Evolutionary conservation across 2,888 invertebrate species (phyloP).

Genomic region (Oxytorus armatus): DNA sequence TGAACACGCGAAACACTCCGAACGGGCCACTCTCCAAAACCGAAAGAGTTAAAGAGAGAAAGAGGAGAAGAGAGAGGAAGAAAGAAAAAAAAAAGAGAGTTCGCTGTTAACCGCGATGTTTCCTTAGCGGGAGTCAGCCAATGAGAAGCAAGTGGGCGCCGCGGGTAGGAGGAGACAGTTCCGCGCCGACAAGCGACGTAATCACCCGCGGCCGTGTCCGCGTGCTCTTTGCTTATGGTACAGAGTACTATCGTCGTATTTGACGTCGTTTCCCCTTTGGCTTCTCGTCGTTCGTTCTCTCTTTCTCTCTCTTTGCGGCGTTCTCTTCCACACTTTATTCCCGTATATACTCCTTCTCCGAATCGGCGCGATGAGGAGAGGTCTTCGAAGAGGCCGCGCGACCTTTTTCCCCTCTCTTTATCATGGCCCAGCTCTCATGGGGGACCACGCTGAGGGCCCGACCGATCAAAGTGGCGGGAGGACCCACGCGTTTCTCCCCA

Average conservation of each 20-base stretch:
- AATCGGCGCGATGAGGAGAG: constrained; percentile 40
- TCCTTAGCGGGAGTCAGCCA: constrained; percentile 77
- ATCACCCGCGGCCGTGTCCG: constrained; percentile 82
- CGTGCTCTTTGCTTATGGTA: constrained; percentile 50
- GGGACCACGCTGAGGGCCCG: constrained; percentile 52
- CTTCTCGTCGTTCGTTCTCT: constrained; percentile 64
- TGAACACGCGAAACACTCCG: constrained; percentile 35
- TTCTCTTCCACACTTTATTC: constrained; percentile 58
- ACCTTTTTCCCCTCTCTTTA: constrained; percentile 65
- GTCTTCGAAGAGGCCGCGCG: constrained; percentile 57
- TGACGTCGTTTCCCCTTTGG: constrained; percentile 58
- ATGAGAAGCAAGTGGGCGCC: constrained; percentile 81
- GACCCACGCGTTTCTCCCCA: constrained; percentile 66
- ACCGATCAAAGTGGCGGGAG: constrained; percentile 62
- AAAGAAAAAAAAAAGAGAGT: constrained; percentile 60
- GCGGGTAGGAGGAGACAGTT: constrained; percentile 83
- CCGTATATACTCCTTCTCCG: constrained; percentile 48
- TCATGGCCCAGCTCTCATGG: constrained; percentile 34
- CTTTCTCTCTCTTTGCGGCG: constrained; percentile 58
- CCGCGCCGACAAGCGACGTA: constrained; percentile 83
- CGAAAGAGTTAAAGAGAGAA: constrained; percentile 41
- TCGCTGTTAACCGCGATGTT: constrained; percentile 68
- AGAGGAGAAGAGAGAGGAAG: constrained; percentile 54
- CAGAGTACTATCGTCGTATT: constrained; percentile 50
- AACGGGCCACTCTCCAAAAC: constrained; percentile 49